Evolutionary conservation across 2,888 invertebrate genomes (phyloP).

Genomic region (Polyommatus icarus): DNA sequence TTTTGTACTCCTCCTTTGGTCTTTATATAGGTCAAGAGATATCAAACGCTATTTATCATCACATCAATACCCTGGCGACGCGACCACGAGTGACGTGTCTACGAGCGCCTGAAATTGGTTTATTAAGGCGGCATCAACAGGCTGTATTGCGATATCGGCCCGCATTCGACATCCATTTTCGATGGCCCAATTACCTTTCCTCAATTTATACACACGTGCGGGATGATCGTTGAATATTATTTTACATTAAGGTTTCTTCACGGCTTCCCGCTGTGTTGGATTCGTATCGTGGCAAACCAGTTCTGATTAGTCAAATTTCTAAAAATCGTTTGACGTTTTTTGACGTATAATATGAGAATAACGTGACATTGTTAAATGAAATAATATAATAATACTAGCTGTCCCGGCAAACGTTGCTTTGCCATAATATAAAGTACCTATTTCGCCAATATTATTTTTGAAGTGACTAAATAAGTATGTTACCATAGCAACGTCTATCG

Average conservation of each 20-base stretch:
- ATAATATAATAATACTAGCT: no score
- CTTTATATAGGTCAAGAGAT: constrained; percentile 3
- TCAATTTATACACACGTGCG: constrained; percentile 50
- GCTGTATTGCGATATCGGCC: constrained; percentile 45
- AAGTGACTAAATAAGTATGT: no score
- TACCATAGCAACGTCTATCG: no score
- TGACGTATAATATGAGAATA: no score
- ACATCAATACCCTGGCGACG: constrained; percentile 7
- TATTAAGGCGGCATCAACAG: constrained; percentile 56
- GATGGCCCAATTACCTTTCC: constrained; percentile 64
- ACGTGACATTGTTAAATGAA: no score
- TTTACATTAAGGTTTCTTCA: not conserved
- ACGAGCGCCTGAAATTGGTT: constrained; percentile 32
- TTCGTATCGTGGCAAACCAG: no score
- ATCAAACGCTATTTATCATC: not conserved
- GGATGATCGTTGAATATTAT: not conserved
- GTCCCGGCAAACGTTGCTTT: no score
- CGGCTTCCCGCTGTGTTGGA: not conserved
- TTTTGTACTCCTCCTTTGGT: not conserved
- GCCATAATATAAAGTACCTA: no score
- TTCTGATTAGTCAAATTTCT: no score
- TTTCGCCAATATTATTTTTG: no score
- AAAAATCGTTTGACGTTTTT: no score
- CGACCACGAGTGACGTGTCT: constrained; percentile 39
- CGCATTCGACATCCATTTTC: constrained; percentile 68